Evolutionary conservation across 2,113 vertebrate species (phyloP).

Genomic region (Anguilla rostrata): DNA sequence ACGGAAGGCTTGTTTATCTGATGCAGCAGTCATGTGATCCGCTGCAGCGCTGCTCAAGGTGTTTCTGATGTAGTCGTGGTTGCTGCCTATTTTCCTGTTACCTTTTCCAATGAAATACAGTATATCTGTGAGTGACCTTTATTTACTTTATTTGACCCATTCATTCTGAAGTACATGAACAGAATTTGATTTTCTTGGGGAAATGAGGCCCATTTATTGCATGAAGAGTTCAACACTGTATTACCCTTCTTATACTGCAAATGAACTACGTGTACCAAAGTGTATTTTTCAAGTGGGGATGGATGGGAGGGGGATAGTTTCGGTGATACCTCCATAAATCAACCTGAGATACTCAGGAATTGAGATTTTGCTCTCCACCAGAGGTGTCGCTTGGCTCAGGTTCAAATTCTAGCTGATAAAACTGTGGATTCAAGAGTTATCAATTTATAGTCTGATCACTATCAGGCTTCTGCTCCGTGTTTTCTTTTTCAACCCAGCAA

Average conservation of each 20-base stretch:
- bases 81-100: background rate
- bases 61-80: background rate
- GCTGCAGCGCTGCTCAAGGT: background rate
- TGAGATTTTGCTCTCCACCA: background rate
- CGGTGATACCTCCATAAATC: background rate
- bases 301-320: background rate
- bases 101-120: background rate
- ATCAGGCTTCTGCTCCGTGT: background rate
- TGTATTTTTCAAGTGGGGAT: background rate
- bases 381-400: background rate
- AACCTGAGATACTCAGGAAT: background rate
- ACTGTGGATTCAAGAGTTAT: background rate
- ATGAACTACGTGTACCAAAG: background rate
- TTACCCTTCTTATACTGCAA: background rate
- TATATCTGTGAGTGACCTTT: background rate
- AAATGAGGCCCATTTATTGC: background rate
- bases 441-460: background rate
- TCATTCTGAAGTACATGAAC: background rate
- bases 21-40: background rate
- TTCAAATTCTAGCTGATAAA: too few relatives aligned
- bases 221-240: background rate
- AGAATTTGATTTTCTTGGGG: background rate
- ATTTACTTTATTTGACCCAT: background rate
- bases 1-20: background rate
- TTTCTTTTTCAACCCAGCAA: background rate